These are phyloP conservation scores for Platichthys stellatus DNA, from an alignment of 2,113 vertebrate genomes.

Conservation along the genomic window DNA sequence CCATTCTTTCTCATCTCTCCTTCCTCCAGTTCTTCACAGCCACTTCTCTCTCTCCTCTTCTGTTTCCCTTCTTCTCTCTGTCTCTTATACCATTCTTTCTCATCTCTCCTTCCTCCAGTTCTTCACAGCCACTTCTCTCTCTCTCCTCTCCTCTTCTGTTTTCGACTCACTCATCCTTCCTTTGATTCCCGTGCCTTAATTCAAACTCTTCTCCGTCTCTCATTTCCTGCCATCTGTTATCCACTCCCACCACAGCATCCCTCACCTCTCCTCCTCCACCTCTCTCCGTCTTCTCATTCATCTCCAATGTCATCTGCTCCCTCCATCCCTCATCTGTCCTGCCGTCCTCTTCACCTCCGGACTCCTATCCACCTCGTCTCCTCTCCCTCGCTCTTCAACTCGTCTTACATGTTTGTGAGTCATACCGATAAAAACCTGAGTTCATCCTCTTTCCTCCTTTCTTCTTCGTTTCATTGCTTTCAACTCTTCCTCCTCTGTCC, in stretches of 20 bases:
- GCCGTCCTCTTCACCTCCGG: no score
- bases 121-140: neutral
- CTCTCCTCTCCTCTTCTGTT: neutral
- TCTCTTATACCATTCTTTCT: no score
- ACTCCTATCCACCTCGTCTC: slow-evolving; percentile 3
- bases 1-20: no score
- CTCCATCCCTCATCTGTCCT: neutral
- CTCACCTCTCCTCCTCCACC: neutral
- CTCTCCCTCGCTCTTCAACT: no score
- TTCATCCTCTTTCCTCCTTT: neutral
- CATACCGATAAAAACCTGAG: neutral
- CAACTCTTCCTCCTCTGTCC: no score
- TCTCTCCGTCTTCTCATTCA: no score
- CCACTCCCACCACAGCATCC: neutral
- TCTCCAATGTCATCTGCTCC: no score
- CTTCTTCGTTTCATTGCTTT: neutral
- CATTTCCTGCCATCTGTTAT: slow-evolving; percentile 30
- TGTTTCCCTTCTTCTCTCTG: no score
- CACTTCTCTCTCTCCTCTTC: neutral
- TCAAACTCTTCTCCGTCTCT: neutral
- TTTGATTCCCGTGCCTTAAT: neutral
- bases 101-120: no score
- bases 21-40: no score
- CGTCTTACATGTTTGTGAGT: neutral
- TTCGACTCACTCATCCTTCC: neutral